Conservation (phyloP, 2,797 vertebrate species). For the Phoxinus dragarum region DNA sequence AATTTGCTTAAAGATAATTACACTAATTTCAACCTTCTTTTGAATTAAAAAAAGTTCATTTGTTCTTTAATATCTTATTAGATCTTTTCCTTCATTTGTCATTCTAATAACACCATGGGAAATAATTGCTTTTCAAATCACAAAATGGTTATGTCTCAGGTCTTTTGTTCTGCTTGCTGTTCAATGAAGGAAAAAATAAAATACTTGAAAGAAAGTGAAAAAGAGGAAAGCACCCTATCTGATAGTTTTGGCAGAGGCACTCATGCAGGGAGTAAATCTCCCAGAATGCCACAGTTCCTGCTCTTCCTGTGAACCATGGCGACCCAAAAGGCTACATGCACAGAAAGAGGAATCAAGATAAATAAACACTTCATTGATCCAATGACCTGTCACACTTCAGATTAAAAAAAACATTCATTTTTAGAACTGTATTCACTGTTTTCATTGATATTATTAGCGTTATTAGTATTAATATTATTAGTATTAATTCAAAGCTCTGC, state of each 20-base stretch:
- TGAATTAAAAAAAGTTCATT: neutral
- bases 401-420: slow-evolving; percentile 66
- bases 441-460: neutral
- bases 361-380: slow-evolving; percentile 72
- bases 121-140: slow-evolving; percentile 41
- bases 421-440: slow-evolving; percentile 40
- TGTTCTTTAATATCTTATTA: neutral
- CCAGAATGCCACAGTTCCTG: slow-evolving; percentile 59
- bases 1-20: neutral
- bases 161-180: slow-evolving; percentile 4
- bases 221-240: neutral
- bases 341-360: slow-evolving; percentile 63
- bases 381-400: slow-evolving; percentile 65
- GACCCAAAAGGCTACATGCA: slow-evolving; percentile 70
- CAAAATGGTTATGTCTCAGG: neutral
- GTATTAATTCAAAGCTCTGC: slow-evolving; percentile 68
- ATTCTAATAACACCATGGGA: slow-evolving; percentile 15
- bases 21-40: neutral
- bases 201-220: neutral
- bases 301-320: slow-evolving; percentile 68
- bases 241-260: neutral
- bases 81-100: neutral
- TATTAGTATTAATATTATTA: too few species aligned
- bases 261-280: slow-evolving; percentile 9
- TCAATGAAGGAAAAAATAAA: neutral